These are phyloP conservation scores for Eubasilissa splendida DNA, from an alignment of 2,888 invertebrate species.

Conservation along the genomic window DNA sequence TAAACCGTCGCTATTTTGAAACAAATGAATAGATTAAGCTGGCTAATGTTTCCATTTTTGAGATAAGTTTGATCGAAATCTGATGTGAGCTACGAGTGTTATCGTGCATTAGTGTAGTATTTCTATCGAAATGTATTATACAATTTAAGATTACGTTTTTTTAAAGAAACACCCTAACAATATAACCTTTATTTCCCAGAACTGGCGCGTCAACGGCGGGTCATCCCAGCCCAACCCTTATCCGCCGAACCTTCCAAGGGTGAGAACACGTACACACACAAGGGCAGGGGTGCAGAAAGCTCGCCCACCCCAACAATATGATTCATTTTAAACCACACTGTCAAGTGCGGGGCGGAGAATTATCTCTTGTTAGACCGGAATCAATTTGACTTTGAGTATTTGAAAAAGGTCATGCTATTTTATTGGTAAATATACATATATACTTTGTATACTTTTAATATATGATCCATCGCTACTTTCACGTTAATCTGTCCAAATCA, in stretches of 20 bases:
- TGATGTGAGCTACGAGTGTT: too few species aligned
- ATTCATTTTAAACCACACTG: conserved; percentile 49
- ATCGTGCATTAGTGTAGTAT: not conserved
- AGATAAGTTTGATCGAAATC: too few species aligned
- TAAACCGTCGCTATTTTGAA: too few species aligned
- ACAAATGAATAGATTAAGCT: too few species aligned
- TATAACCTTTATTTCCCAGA: not conserved
- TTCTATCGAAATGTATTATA: too few species aligned
- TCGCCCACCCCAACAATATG: conserved; percentile 42
- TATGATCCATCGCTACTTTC: too few species aligned
- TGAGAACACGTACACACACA: conserved; percentile 25
- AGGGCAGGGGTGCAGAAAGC: conserved; percentile 34
- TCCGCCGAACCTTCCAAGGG: conserved; percentile 39
- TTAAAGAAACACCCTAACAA: not conserved
- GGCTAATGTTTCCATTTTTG: too few species aligned
- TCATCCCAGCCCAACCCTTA: conserved; percentile 37
- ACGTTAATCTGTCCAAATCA: too few species aligned
- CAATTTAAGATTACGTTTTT: not conserved
- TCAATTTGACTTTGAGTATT: conserved; percentile 42
- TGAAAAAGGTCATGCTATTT: conserved; percentile 12
- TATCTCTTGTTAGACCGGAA: conserved; percentile 39
- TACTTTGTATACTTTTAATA: too few species aligned
- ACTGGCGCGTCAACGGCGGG: not conserved
- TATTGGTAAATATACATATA: not conserved
- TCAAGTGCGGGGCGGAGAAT: conserved; percentile 23